Base-by-base conservation (phyloP, 1,140 invertebrate species). In the Bombus turneri region DNA sequence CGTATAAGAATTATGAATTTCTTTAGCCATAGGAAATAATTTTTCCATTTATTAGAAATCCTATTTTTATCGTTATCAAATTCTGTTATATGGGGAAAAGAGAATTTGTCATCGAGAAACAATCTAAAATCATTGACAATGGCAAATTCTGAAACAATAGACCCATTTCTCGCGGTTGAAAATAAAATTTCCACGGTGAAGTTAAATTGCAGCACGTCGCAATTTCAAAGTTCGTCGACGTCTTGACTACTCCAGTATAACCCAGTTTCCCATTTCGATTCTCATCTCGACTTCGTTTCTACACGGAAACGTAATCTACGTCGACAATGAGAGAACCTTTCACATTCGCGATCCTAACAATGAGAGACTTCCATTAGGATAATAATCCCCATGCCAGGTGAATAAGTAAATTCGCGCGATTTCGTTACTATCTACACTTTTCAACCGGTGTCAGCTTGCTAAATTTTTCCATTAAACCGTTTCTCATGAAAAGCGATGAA, bases 251-350 rank as follows among this genome's bases (percentile, higher is more conserved):
- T 25, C 59, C 37, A 47, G 79, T 43, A 43, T 74, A 86, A 86
- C 80, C 85, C 80, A 75, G 77, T 86, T 86, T 86, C 62, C 72
- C 64, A 34, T 81, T 86, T 86, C 85, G 80, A 82, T 86, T 76
- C 79, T 69, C 80, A 82, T 82, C 59, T 66, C 59, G 62, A 82
- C 47, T 68, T 37, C 69, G 18, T 73, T 41, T 31, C 72, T 83
- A 73, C 77, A 66, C 34, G 78, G 57, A 85, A 85, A 81, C 53
- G 83, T 81, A 85, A 85, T 85, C 59, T 74, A 81, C 77, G 78
- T 3, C 69, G 57, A 57, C 76, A 73, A 85, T 74, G 68, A 78
- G 82, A 57, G 69, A 57, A 73, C 77, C 77, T 73, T 69, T 64
- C 78, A 71, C 77, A 64, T 66, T 85, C 59, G 69, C 59, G 77